Evolutionary conservation across 2,797 vertebrate species (phyloP).

Genomic region (Champsocephalus gunnari): DNA sequence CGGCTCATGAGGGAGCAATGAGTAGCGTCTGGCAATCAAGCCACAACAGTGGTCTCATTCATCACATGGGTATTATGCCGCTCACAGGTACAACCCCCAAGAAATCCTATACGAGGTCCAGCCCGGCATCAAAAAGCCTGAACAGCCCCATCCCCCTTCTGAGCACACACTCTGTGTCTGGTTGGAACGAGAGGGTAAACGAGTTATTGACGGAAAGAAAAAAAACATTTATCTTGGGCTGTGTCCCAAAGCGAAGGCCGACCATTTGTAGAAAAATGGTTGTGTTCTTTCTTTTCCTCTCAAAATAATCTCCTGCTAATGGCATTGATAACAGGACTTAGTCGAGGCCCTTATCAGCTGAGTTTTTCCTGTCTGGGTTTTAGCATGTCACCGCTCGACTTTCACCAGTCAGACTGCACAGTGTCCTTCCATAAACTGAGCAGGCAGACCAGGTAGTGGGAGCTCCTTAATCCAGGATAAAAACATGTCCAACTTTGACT

Average conservation of each 20-base stretch:
- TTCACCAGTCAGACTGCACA: conserved; percentile 48
- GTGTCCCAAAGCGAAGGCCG: conserved; percentile 34
- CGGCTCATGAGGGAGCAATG: conserved; percentile 56
- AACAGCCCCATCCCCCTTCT: conserved; percentile 66
- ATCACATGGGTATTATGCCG: conserved; percentile 77
- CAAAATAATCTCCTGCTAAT: conserved; percentile 57
- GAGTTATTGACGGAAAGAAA: conserved; percentile 50
- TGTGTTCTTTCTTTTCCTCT: conserved; percentile 45
- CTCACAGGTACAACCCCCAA: conserved; percentile 77
- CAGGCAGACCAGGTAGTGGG: conserved; percentile 2
- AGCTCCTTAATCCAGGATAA: conserved; percentile 20
- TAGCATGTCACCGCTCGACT: conserved; percentile 64
- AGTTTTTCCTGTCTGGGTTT: conserved; percentile 65
- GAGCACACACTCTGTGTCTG: conserved; percentile 46
- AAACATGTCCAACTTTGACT: conserved; percentile 10
- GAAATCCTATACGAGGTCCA: conserved; percentile 75
- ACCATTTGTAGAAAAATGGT: conserved; percentile 46
- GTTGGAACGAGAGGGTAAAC: conserved; percentile 48
- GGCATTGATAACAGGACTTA: conserved; percentile 59
- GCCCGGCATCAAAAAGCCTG: conserved; percentile 56
- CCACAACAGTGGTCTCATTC: conserved; percentile 83
- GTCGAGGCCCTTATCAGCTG: conserved; percentile 64
- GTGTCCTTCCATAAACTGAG: conserved; percentile 25
- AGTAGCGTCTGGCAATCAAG: conserved; percentile 78
- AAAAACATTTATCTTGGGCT: conserved; percentile 49